Evolutionary conservation across 2,113 vertebrate genomes (phyloP), one percentile per base, ranked within the genome.

Genomic region (Ophthalmolycus amberensis): DNA sequence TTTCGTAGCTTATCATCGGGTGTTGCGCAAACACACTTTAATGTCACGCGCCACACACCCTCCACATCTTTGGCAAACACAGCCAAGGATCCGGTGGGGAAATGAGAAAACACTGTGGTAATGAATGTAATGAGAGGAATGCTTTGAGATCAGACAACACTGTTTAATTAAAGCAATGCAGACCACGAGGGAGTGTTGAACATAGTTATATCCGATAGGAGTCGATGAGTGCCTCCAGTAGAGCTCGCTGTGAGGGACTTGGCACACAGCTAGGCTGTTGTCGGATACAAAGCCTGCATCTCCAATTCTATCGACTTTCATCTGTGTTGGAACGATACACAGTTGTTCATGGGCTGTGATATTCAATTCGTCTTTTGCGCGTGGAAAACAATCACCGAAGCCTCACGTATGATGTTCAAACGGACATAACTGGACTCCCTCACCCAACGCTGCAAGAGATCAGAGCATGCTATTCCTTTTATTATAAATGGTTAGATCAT

Each of bases 91-190:
- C 82, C 15, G 32, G 52, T 9, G 88, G 79, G 79, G 60, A 92
- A 90, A 88, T 85, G 76, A 75, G 69, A 88, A 85, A 83, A 85
- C 82, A 52, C 46, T 1, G 48, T 74, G 77, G 75, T 74, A 78
- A 88, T 89, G 71, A 91, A 70, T 44, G 72, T 66, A 90, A 85
- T 58, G 84, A 87, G 71, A 83, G 71, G 44, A 85, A 80, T 59
- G 75, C 77, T 76, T 50, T 67, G 68, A 80, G 60, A 82, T 73
- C 71, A 75, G 69, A 78, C 84, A 75, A 78, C 67, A 58, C 68
- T 25, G 80, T 88, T 90, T 93, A 87, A 89, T 90, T 86, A 93
- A 86, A 83, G 75, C 84, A 40, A 25, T 27, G 66, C 40, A 27
- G 71, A 80, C 77, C 87, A 74, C 38, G 22, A 82, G 79, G 80